Percentiles rank a stretch among this genome's conserved stretches.
These are phyloP conservation scores for Sula dactylatra DNA, from an alignment of 2,113 vertebrate species.

Conservation along the genomic window DNA sequence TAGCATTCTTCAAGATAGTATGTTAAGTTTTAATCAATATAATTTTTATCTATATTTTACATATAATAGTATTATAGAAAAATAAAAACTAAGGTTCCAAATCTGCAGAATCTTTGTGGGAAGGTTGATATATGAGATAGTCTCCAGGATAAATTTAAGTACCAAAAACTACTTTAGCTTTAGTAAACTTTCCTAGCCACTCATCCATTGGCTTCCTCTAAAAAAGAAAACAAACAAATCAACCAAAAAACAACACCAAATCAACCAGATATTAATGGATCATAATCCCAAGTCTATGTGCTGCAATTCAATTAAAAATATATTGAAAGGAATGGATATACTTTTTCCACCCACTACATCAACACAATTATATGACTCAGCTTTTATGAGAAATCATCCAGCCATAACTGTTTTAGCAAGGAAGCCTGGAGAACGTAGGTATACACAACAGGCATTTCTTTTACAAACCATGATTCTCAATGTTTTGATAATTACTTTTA, in stretches of 20 bases:
- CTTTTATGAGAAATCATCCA: neutral
- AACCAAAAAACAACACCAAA: neutral
- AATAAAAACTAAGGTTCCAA: neutral
- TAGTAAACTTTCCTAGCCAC: neutral
- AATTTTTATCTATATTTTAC: neutral
- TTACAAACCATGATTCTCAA: neutral
- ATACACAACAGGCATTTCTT: neutral
- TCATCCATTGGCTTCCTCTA: neutral
- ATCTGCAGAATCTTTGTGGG: neutral
- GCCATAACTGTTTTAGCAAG: neutral
- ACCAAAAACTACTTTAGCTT: neutral
- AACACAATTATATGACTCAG: neutral
- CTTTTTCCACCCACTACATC: neutral
- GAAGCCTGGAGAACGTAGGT: neutral
- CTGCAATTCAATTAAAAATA: neutral
- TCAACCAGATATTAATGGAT: neutral
- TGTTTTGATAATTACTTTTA: neutral
- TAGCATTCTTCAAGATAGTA: neutral
- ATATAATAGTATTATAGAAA: neutral
- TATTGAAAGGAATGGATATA: neutral
- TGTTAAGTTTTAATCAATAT: neutral
- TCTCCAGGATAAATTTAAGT: neutral
- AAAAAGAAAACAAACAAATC: rapidly evolving
- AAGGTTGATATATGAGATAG: neutral
- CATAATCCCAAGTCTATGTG: neutral